Evolutionary conservation across 2,113 vertebrate genomes (phyloP), one percentile per base, ranked within the genome.

Genomic region (Xiphophorus maculatus): DNA sequence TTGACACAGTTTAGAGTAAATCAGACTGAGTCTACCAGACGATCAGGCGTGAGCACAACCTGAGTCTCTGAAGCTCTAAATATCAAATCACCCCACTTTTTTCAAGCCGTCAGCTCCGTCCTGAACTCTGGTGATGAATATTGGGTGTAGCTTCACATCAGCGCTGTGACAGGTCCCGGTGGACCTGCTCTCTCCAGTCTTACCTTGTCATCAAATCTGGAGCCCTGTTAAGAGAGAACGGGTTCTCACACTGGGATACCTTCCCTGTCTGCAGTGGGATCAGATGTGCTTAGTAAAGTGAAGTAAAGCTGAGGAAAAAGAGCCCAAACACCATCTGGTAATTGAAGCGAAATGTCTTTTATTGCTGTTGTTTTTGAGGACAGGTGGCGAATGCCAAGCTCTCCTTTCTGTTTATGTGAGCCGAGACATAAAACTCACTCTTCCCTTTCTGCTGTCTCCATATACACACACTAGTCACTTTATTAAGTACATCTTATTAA

Each of bases 131-230:
- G 44, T 83, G 74, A 86, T 78, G 42, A 86, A 5, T 65, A 32
- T 73, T 75, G 75, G 68, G 61, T 15, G 51, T 5, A 5, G 40
- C 63, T 74, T 51, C 48, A 0, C 65, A 32, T 84, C 61, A 75
- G 72, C 62, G 17, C 3, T 0, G 27, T 78, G 77, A 81, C 73
- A 83, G 30, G 58, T 81, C 73, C 69, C 79, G 22, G 37, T 65
- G 40, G 69, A 76, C 60, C 78, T 73, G 71, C 7, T 66, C 71
- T 77, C 71, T 25, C 5, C 51, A 63, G 81, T 35, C 71, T 78
- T 77, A 54, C 30, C 29, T 42, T 72, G 80, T 77, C 82, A 76
- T 63, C 70, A 69, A n/a, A 82, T 67, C 51, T 44, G 51, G 67
- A 62, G 51, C 72, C 42, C 2, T 15, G 11, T 5, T 79, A 44